Percentiles rank a stretch among this genome's conserved stretches.
These are phyloP conservation scores for Galaxias olidus DNA, from an alignment of 2,797 vertebrate genomes.

Conservation along the genomic window DNA sequence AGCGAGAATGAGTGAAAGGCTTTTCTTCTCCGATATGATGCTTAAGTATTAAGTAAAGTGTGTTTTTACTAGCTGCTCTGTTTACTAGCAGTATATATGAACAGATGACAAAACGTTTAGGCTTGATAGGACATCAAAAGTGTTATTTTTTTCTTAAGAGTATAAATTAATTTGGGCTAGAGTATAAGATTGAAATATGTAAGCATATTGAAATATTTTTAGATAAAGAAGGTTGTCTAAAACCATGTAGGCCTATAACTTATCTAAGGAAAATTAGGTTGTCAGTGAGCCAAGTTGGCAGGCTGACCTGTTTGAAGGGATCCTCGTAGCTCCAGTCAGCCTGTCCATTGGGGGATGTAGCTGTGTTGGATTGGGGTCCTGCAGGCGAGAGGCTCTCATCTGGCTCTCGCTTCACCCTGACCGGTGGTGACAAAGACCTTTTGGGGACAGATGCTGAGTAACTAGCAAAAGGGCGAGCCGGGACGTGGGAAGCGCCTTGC, in stretches of 20 bases:
- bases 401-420: constrained; percentile 79
- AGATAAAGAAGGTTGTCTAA: constrained; percentile 1
- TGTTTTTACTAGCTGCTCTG: constrained; percentile 12
- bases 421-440: constrained; percentile 62
- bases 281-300: not conserved
- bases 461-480: constrained; percentile 53
- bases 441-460: constrained; percentile 62
- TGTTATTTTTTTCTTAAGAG: too few species aligned
- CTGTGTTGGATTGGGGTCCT: constrained; percentile 59
- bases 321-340: constrained; percentile 85
- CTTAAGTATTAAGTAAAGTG: constrained; percentile 4
- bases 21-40: not conserved
- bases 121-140: not conserved
- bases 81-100: constrained; percentile 12
- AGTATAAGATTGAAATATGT: not conserved
- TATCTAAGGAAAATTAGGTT: constrained; percentile 3
- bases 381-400: constrained; percentile 80
- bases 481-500: constrained; percentile 65
- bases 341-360: constrained; percentile 76
- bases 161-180: too few species aligned
- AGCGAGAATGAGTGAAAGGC: constrained; percentile 15
- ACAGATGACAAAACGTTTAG: not conserved
- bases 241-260: not conserved
- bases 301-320: constrained; percentile 90
- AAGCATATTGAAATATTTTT: not conserved